Conservation (phyloP, 1,140 invertebrate genomes). For the Trinorchestia longiramus region DNA sequence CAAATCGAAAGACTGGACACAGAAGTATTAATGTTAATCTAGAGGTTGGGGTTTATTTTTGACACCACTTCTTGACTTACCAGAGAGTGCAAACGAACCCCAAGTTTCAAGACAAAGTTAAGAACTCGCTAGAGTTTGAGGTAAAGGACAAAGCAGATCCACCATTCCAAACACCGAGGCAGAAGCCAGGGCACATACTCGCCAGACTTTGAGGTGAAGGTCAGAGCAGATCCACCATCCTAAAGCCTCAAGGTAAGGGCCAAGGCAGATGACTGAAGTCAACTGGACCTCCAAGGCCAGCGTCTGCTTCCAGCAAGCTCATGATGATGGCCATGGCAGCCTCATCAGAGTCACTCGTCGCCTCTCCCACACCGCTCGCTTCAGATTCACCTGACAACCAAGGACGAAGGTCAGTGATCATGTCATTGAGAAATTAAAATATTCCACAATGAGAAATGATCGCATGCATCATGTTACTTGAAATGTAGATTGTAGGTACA, state of each 20-base stretch:
- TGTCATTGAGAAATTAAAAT: no score
- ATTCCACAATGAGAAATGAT: no score
- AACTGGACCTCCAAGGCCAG: conserved; percentile 81
- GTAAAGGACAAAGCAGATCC: neutral
- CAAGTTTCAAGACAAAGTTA: no score
- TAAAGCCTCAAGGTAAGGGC: conserved; percentile 79
- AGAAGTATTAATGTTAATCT: neutral
- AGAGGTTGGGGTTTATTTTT: neutral
- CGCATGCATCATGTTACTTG: no score
- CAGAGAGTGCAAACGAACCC: no score
- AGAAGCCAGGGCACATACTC: no score
- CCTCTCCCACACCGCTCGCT: conserved; percentile 28
- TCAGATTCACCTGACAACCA: neutral
- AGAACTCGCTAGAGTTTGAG: no score
- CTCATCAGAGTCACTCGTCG: conserved; percentile 76
- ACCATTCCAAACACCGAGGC: neutral
- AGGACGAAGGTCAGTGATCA: neutral
- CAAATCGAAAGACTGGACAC: neutral
- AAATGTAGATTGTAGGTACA: no score
- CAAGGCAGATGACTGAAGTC: conserved; percentile 89
- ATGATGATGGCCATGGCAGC: conserved; percentile 94
- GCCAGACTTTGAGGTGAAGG: no score
- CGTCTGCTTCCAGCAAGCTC: conserved; percentile 88
- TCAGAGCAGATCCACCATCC: no score
- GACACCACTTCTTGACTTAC: no score